phyloP scores from a whole-genome alignment of 2,797 vertebrate genomes.

The Arremon brunneinucha region DNA sequence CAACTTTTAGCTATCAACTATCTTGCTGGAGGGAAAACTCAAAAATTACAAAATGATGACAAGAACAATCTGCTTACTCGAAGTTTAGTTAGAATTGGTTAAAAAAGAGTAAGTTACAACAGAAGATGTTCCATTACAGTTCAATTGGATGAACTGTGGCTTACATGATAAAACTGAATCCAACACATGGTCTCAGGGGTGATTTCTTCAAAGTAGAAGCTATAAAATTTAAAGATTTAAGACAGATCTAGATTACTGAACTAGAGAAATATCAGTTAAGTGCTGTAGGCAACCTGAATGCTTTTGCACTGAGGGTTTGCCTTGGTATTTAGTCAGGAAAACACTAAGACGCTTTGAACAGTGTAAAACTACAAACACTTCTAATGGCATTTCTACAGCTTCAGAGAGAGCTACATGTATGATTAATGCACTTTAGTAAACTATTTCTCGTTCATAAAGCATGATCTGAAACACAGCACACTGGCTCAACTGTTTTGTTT shows the following conservation, averaged over 20 bases:
- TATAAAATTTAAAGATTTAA: background rate
- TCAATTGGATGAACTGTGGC: background rate
- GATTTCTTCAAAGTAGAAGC: background rate
- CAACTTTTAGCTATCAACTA: background rate
- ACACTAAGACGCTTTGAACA: background rate
- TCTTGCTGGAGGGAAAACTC: background rate
- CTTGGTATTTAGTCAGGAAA: background rate
- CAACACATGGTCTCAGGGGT: background rate
- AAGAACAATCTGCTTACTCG: background rate
- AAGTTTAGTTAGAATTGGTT: background rate
- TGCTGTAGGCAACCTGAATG: background rate
- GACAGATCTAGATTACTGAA: background rate
- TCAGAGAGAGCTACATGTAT: background rate
- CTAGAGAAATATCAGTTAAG: background rate
- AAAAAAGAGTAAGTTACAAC: background rate
- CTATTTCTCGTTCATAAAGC: background rate
- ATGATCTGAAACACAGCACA: background rate
- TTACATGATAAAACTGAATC: background rate
- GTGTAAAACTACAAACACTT: background rate
- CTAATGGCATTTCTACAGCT: background rate
- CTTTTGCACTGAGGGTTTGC: background rate
- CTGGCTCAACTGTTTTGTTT: background rate
- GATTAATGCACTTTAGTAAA: background rate
- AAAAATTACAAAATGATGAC: background rate
- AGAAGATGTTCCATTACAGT: background rate